Conservation (phyloP, 2,113 vertebrate genomes). For the Notechis scutatus region DNA sequence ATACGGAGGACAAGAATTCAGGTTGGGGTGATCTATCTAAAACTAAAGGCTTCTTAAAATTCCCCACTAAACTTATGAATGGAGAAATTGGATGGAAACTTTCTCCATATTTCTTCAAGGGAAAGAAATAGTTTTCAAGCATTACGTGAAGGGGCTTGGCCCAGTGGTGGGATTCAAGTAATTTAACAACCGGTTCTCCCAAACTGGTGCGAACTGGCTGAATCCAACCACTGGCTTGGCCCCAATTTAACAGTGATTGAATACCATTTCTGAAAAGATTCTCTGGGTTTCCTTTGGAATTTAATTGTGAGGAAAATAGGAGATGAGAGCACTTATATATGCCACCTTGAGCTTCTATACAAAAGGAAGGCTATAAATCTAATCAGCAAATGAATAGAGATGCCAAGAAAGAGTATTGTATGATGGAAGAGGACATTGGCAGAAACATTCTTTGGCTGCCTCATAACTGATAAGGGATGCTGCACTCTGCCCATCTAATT, state of each 20-base stretch:
- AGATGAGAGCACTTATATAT: neutral
- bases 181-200: no score
- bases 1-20: neutral
- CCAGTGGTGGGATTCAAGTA: no score
- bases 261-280: neutral
- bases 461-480: neutral
- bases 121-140: neutral
- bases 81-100: neutral
- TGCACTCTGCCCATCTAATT: neutral
- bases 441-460: neutral
- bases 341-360: neutral
- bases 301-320: neutral
- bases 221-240: neutral
- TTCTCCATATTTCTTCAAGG: neutral
- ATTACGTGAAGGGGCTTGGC: neutral
- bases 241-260: neutral
- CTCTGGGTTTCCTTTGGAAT: neutral
- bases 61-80: neutral
- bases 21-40: neutral
- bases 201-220: no score
- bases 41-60: neutral
- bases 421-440: neutral
- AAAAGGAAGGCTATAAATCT: neutral
- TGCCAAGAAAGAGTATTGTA: neutral
- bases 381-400: neutral